Evolutionary conservation across 1,140 invertebrate species (phyloP), one percentile per base, ranked within the genome.

Genomic region (Xylocopa sonorina): DNA sequence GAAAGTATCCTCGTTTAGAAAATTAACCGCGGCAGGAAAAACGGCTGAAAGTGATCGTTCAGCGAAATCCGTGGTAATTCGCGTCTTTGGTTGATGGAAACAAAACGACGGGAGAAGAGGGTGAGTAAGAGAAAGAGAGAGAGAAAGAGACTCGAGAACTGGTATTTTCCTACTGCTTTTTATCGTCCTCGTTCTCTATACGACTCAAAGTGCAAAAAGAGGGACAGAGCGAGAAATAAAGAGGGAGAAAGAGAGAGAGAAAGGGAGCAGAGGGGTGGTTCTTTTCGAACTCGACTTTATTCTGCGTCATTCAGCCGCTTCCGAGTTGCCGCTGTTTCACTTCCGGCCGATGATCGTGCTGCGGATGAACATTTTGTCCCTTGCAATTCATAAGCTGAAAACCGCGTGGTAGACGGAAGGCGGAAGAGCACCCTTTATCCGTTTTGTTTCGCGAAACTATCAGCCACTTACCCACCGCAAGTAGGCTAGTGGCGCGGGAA

Each of bases 331-430:
- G 71, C 43, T 76, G 73, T 76, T 80, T 80, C 78, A 76, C 71
- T 76, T 80, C 73, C 62, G 62, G 62, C 43, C 76, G 68, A 78
- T 78, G 67, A 72, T 78, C 43, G 71, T 38, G 68, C 78, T 60
- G 24, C 55, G 72, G 63, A 67, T 80, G 78, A 80, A 76, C 78
- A 76, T 80, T 80, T 80, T 80, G 78, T 80, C 72, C 34, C 51
- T 75, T 64, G 60, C 78, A 57, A 76, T 66, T 76, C 73, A 67
- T 75, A 64, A 80, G 41, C 62, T 60, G 63, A 58, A 76, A 74
- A 75, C 55, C 51, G 24, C 41, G 43, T 43, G 29, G 51, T 41
- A 51, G 43, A 48, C 53, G 55, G 55, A 71, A 58, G 32, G n/a
- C 32, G 75, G 55, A 78, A 41, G 53, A 60, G 55, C n/a, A 38